Evolutionary conservation across 2,888 invertebrate species (phyloP).

Genomic region (Tachina fera): DNA sequence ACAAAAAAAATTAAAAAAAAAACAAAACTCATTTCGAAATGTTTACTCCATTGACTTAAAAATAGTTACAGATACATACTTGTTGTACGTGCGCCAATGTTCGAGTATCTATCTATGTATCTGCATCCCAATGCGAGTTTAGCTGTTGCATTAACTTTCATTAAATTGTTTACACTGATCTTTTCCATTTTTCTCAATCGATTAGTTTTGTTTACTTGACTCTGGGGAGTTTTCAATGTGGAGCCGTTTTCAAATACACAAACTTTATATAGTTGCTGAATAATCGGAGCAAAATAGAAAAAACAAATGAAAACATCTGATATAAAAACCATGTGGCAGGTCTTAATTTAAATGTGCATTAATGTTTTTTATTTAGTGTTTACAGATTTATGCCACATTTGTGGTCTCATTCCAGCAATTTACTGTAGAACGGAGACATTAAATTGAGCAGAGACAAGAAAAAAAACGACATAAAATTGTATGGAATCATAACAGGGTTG

Average conservation of each 20-base stretch:
- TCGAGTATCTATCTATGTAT: no score
- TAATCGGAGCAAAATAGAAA: conserved; percentile 4
- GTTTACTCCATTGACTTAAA: conserved; percentile 46
- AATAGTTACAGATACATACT: conserved; percentile 33
- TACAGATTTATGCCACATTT: conserved; percentile 56
- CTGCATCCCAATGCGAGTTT: background rate
- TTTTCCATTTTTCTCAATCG: conserved; percentile 40
- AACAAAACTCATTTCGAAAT: conserved; percentile 24
- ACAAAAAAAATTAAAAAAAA: conserved; percentile 10
- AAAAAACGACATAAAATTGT: background rate
- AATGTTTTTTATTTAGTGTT: conserved; percentile 35
- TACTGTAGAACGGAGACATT: background rate
- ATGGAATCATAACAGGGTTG: background rate
- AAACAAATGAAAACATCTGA: background rate
- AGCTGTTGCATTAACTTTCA: conserved; percentile 28
- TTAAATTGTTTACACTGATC: conserved; percentile 39
- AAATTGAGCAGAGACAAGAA: background rate
- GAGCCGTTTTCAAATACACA: conserved; percentile 16
- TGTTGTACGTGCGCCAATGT: conserved; percentile 10
- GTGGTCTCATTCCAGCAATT: conserved; percentile 13
- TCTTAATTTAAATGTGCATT: conserved; percentile 54
- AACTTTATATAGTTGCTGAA: conserved; percentile 9
- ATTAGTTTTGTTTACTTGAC: conserved; percentile 61
- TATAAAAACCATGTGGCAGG: conserved; percentile 48
- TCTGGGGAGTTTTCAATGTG: conserved; percentile 58